Base-by-base conservation (phyloP, 2,797 vertebrate genomes). In the Discoglossus pictus region DNA sequence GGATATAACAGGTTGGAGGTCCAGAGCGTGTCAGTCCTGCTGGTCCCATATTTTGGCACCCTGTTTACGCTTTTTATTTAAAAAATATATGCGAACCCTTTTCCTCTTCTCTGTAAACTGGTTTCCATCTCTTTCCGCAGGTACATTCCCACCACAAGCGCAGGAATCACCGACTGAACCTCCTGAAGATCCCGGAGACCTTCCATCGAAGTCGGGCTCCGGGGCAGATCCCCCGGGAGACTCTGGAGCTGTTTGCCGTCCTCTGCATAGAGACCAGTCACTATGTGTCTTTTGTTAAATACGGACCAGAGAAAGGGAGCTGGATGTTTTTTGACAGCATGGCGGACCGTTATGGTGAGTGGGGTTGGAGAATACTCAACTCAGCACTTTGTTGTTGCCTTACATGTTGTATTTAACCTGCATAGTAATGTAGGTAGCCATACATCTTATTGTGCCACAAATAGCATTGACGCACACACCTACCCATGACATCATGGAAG, bases 301-400 rank as follows among this genome's bases (percentile, higher is more conserved):
- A 94, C 0, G 94, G 93, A 4, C 89, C 90, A 0, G 60, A 78
- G 21, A 75, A 59, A 0, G n/a, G 82, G 0, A 86, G 93, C 81
- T 97, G 94, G 94, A 89, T 95, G 83, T 97, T 97, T 80, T 95
- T 95, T 0, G 94, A 97, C 85, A 97, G 94, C 83, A 97, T 97
- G 94, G 92, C 94, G 0, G 94, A 97, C 81, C 80, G 94, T 56
- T 42, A 91, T 0, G 94, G 94, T 94, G 75, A 85, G 88, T 4
- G 53, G 4, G 27, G 11, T 1, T 2, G 10, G 42, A 5, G 15
- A 8, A 15, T 15, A 46, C 27, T 21, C 7, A 1, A 43, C 1
- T 9, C 36, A n/a, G 46, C 17, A 24, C 17, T 23, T 35, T 65
- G 0, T 2, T 0, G 2, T 25, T 2, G 2, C 59, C n/a, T n/a